Evolutionary conservation across 2,888 invertebrate genomes (phyloP).

Genomic region (Galeruca laticollis): DNA sequence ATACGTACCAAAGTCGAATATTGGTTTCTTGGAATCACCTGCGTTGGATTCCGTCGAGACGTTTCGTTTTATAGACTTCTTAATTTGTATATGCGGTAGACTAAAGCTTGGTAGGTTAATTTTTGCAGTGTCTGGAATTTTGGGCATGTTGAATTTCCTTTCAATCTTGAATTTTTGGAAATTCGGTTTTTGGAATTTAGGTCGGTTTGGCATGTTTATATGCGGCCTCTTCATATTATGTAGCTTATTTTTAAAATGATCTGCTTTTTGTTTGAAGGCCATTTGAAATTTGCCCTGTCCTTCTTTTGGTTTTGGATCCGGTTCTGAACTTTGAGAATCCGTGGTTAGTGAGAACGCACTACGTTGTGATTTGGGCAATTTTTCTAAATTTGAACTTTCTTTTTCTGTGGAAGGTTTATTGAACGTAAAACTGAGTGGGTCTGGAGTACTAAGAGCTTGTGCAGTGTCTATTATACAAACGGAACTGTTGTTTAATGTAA

Average conservation of each 20-base stretch:
- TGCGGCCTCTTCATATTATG: conserved; percentile 70
- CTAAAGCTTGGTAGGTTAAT: conserved; percentile 72
- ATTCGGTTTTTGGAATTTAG: conserved; percentile 68
- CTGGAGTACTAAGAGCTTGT: conserved; percentile 60
- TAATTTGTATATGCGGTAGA: conserved; percentile 63
- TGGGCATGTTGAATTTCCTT: conserved; percentile 72
- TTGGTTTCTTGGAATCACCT: conserved; percentile 71
- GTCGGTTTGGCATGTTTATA: conserved; percentile 71
- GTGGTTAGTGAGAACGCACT: conserved; percentile 17
- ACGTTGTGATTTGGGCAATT: conserved; percentile 17
- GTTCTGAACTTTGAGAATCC: conserved; percentile 37
- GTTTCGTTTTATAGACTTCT: conserved; percentile 63
- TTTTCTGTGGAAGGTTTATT: not conserved
- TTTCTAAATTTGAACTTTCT: not conserved
- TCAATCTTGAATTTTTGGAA: conserved; percentile 67
- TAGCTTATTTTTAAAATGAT: conserved; percentile 73
- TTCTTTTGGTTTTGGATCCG: conserved; percentile 34
- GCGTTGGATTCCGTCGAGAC: conserved; percentile 69
- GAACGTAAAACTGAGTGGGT: conserved; percentile 7
- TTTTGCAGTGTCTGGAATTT: conserved; percentile 74
- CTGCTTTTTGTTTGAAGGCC: conserved; percentile 63
- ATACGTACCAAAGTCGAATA: conserved; percentile 82
- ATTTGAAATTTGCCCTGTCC: conserved; percentile 46
- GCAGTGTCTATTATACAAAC: conserved; percentile 71
- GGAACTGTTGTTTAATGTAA: conserved; percentile 35